Percentiles rank a stretch among this genome's conserved stretches.
Conservation (phyloP, 35 echinoderm and acorn worm species). For the Strongylocentrotus purpuratus region DNA sequence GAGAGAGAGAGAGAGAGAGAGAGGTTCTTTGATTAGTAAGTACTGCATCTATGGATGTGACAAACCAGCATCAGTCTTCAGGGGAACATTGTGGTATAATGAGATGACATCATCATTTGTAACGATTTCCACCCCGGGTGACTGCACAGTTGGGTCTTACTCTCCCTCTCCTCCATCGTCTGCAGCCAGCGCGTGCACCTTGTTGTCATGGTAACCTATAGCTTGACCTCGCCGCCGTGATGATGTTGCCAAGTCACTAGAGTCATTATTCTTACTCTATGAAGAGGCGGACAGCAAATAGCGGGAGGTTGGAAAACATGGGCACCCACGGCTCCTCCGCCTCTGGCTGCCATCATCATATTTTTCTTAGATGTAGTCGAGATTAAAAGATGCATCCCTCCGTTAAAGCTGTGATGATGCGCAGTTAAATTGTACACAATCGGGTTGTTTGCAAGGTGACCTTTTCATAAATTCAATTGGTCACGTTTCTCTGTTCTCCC, state of each 20-base stretch:
- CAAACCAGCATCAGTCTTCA: not conserved
- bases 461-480: conserved; percentile 13
- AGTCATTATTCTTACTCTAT: not conserved
- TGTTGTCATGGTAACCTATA: not conserved
- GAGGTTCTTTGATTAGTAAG: not conserved
- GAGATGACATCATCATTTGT: not conserved
- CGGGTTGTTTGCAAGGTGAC: not conserved
- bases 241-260: not conserved
- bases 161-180: too few species aligned
- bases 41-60: not conserved
- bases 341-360: not conserved
- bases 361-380: not conserved
- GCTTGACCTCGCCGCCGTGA: not conserved
- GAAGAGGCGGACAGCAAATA: not conserved
- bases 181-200: not conserved
- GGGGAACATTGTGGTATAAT: not conserved
- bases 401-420: not conserved
- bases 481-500: not conserved
- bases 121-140: not conserved
- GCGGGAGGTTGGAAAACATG: not conserved
- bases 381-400: not conserved
- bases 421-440: not conserved
- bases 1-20: not conserved
- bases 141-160: not conserved
- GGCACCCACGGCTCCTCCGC: not conserved